Evolutionary conservation across 2,113 vertebrate species (phyloP).

Genomic region (Poicephalus meyeri): DNA sequence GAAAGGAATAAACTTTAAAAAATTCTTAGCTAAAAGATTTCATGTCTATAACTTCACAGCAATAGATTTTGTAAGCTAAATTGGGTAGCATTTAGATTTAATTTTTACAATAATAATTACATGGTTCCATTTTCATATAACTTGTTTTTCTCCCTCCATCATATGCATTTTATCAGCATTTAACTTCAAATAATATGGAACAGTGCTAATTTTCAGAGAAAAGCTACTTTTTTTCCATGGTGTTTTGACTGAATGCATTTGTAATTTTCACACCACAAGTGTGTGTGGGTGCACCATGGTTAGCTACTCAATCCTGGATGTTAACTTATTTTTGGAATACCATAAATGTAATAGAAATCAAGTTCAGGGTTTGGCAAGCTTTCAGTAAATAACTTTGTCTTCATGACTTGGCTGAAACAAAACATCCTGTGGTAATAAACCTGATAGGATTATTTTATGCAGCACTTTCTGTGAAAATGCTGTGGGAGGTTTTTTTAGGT

Average conservation of each 20-base stretch:
- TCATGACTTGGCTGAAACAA: constrained; percentile 33
- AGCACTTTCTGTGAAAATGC: neutral
- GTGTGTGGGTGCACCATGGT: constrained; percentile 67
- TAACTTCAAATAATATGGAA: constrained; percentile 37
- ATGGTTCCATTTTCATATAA: constrained; percentile 27
- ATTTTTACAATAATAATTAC: constrained; percentile 4
- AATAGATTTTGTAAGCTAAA: neutral
- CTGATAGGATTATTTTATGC: neutral
- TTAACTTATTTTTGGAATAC: constrained; percentile 73
- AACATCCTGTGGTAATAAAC: constrained; percentile 2
- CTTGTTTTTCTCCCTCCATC: constrained; percentile 26
- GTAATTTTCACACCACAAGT: constrained; percentile 75
- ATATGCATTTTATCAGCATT: constrained; percentile 28
- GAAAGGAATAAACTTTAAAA: neutral
- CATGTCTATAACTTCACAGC: neutral
- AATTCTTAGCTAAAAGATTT: neutral
- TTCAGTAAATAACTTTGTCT: constrained; percentile 44
- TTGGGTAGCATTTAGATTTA: neutral
- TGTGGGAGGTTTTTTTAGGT: neutral
- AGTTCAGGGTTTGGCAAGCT: constrained; percentile 36
- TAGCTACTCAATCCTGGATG: constrained; percentile 66
- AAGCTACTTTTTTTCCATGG: constrained; percentile 59
- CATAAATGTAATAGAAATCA: constrained; percentile 68
- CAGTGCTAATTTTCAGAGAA: constrained; percentile 62
- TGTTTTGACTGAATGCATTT: constrained; percentile 69